Conservation (phyloP, 2,888 invertebrate species). For the Ptychoptera contaminata region DNA sequence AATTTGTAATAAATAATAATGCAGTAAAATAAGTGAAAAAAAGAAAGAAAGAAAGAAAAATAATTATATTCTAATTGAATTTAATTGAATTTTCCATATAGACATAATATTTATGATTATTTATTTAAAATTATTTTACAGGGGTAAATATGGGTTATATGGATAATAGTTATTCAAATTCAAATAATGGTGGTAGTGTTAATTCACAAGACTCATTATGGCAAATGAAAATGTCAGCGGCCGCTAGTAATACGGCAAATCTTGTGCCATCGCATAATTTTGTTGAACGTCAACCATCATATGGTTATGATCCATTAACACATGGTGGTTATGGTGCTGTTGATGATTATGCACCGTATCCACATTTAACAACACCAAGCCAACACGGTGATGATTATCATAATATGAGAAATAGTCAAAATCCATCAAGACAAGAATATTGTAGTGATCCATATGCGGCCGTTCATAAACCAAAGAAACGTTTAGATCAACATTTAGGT, state of each 20-base stretch:
- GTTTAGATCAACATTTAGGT: constrained; percentile 78
- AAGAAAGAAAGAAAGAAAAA: no score
- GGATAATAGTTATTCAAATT: constrained; percentile 84
- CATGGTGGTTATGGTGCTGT: constrained; percentile 72
- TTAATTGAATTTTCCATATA: no score
- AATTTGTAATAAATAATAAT: no score
- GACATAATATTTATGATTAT: constrained; percentile 5
- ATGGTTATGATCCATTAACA: constrained; percentile 61
- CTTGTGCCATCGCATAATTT: constrained; percentile 40
- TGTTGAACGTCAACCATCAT: constrained; percentile 49
- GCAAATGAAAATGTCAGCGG: constrained; percentile 85
- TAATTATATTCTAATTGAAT: no score
- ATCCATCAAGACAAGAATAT: constrained; percentile 74
- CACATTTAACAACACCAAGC: constrained; percentile 52
- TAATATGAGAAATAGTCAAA: constrained; percentile 55
- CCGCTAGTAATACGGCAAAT: constrained; percentile 48
- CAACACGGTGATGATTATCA: constrained; percentile 54
- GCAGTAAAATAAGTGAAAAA: no score
- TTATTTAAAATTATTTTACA: constrained; percentile 29
- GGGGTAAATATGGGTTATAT: constrained; percentile 82
- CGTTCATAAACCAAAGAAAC: constrained; percentile 79
- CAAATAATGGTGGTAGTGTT: constrained; percentile 88
- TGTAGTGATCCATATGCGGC: constrained; percentile 78
- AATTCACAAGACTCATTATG: constrained; percentile 88
- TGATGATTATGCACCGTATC: constrained; percentile 74